Conservation (phyloP, 2,113 vertebrate genomes). For the Oncorhynchus kisutch region DNA sequence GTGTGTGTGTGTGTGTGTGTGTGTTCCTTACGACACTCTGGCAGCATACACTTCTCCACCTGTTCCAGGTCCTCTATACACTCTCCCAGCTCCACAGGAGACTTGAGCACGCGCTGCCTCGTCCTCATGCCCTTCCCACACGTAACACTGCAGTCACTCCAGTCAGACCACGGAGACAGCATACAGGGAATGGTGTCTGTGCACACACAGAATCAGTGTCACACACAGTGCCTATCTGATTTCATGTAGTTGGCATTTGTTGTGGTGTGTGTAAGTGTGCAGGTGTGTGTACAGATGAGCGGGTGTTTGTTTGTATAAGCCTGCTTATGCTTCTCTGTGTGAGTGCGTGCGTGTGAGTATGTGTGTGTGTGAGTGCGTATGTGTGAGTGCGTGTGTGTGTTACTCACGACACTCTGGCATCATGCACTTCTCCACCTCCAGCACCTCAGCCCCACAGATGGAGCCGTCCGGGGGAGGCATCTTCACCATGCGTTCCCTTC, state of each 20-base stretch:
- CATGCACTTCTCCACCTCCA: constrained; percentile 96
- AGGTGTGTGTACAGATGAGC: too few relatives aligned
- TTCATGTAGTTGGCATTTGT: too few relatives aligned
- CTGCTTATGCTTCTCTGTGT: background rate
- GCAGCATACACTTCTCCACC: constrained; percentile 97
- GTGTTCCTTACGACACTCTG: constrained; percentile 74
- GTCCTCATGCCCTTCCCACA: constrained; percentile 91
- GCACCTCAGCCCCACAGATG: constrained; percentile 88
- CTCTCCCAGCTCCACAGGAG: constrained; percentile 92
- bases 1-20: constrained; percentile 8
- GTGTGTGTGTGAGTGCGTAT: background rate
- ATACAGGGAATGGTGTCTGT: constrained; percentile 96
- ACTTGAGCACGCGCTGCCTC: constrained; percentile 90
- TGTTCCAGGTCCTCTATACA: constrained; percentile 95
- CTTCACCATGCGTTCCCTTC: constrained; percentile 93
- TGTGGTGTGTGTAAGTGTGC: background rate
- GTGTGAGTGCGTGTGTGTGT: background rate
- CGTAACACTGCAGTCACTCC: constrained; percentile 97
- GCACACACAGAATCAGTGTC: background rate
- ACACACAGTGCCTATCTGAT: too few relatives aligned
- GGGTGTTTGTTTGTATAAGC: background rate
- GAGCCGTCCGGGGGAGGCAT: constrained; percentile 93
- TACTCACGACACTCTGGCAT: constrained; percentile 98
- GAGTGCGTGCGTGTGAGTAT: background rate
- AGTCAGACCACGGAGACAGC: constrained; percentile 93